Evolutionary conservation across 2,113 vertebrate species (phyloP), one percentile per base, ranked within the genome.

Genomic region (Talpa occidentalis): DNA sequence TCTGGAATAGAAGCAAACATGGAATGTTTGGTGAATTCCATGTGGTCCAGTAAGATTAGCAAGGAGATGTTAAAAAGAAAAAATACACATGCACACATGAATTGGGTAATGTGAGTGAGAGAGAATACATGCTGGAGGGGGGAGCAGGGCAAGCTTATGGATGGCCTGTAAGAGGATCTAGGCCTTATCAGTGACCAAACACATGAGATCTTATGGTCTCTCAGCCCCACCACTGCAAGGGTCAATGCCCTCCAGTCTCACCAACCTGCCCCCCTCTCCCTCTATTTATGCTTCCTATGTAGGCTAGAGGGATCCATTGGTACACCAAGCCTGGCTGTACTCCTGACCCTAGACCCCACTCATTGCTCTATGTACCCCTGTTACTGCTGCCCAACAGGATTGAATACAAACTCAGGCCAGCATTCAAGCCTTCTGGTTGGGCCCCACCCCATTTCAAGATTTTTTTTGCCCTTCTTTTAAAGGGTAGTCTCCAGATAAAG

Each of bases 21-120:
- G 32, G 78, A 47, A 49, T 15, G 37, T 82, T 37, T 66, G 40
- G 32, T 52, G 26, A 84, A 81, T 22, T 28, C 54, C 11, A 2
- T 2, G 16, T 74, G 24, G 32, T 35, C 93, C 40, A 83, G 67
- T 84, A 64, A 62, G 52, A 66, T 80, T 64, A 80, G 30, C 35
- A 91, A 42, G 40, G 32, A 76, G 32, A 83, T 54, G 32, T 44
- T 64, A 24, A 37, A 86, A 80, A 78, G 26, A 60, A 70, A 54
- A 56, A 9, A 49, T 21, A n/a, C 3, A 3, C 6, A 26, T 1
- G 40, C 7, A 12, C 16, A 19, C 4, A 3, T 11, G 42, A 76
- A 40, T 1, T 10, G 11, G 56, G 32, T 14, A 24, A 37, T 2
- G 16, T 32, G 72, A 73, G 42, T 19, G 35, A 67, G 11, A 24